Base-by-base conservation (phyloP, 1,140 invertebrate genomes). In the Drosophila parabipectinata region DNA sequence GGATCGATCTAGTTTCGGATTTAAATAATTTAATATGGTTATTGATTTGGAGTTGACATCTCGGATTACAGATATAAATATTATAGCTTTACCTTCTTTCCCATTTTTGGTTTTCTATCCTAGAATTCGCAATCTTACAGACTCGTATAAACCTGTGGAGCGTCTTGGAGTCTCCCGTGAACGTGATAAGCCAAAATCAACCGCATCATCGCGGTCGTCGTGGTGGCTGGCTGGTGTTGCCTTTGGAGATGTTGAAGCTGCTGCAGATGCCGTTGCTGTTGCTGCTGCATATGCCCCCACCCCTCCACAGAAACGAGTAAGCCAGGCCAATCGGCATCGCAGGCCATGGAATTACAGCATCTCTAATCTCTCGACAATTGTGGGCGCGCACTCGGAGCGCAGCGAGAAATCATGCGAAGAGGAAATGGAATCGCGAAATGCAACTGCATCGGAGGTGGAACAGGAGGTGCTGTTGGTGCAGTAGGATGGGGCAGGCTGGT, bases 301-400 rank as follows among this genome's bases (percentile, higher is more conserved):
- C 26, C 53, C 44, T 15, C 41, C 41, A 7, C 14, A 4, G 32
- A 12, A 44, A 64, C 26, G 55, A 41, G 39, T 50, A 53, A 55
- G 53, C 41, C 72, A 54, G 62, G 62, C 61, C 72, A 76, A 76
- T 76, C 72, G 72, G 72, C 72, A 75, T 75, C 48, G 72, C 81
- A 64, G 58, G 24, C 52, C 64, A 61, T 76, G 82, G 82, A 85
- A 85, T 85, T 85, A 87, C 82, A 87, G 84, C 83, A 76, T 79
- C 83, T 88, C 83, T 88, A 88, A 88, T 88, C 83, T 88, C 84
- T 88, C 79, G 84, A 89, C 83, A 88, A 88, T 88, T 88, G 83
- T 88, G 84, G 83, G 83, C 83, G 83, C 83, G 66, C 74, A 78
- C 78, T 68, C 51, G 51, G 79, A 69, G 64, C 39, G 48, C 75